Conservation (phyloP, 92 coral and sea anemone genomes). For the Micromussa lordhowensis region DNA sequence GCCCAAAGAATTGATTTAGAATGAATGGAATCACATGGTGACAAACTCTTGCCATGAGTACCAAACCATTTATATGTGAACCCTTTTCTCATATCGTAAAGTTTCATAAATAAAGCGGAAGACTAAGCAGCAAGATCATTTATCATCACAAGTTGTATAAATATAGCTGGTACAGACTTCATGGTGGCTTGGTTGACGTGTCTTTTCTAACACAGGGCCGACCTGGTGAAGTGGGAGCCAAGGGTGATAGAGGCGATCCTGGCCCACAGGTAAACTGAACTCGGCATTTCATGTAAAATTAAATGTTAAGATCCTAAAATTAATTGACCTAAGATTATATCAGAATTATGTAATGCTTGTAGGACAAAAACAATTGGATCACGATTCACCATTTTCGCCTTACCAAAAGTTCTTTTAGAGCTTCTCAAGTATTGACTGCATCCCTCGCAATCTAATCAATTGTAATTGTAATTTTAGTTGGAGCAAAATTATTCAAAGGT, state of each 20-base stretch:
- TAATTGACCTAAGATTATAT: background rate
- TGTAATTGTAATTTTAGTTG: too few relatives aligned
- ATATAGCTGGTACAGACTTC: background rate
- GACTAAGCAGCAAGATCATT: background rate
- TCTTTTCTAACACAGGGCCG: conserved; percentile 66
- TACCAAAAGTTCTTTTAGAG: background rate
- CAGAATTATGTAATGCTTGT: background rate
- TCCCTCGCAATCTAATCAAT: too few relatives aligned
- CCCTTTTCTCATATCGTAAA: background rate
- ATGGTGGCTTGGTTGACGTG: background rate
- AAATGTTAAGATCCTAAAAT: background rate
- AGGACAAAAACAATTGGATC: background rate
- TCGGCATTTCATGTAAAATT: background rate
- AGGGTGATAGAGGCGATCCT: conserved; percentile 98
- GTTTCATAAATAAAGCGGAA: background rate
- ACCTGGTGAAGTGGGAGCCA: conserved; percentile 87
- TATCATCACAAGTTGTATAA: background rate
- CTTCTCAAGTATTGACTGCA: too few relatives aligned
- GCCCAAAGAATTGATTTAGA: too few relatives aligned
- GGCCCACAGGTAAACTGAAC: conserved; percentile 79
- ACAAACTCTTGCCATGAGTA: background rate
- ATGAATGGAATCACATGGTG: background rate
- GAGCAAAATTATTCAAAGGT: too few relatives aligned
- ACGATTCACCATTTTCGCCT: background rate
- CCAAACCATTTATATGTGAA: background rate